phyloP scores from a whole-genome alignment of 2,113 vertebrate genomes.

The Nymphicus hollandicus region DNA sequence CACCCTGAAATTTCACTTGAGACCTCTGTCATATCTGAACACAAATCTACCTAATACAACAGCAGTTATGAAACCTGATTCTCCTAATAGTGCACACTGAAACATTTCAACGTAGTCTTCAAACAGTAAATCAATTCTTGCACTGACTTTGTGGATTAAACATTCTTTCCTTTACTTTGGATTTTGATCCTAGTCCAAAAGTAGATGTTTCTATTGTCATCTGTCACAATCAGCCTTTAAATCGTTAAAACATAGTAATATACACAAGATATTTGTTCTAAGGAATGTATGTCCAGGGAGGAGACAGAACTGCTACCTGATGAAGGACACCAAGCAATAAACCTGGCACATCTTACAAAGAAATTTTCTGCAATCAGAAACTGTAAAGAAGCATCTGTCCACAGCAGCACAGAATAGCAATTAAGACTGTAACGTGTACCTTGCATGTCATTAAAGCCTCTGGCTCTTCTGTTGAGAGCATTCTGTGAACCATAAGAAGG shows the following conservation, averaged over 20 bases:
- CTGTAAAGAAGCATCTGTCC: neutral
- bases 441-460: neutral
- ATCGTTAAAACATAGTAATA: neutral
- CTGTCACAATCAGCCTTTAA: neutral
- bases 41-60: neutral
- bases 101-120: neutral
- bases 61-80: neutral
- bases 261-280: neutral
- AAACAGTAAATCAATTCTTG: neutral
- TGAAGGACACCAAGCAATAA: neutral
- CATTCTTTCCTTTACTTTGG: neutral
- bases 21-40: neutral
- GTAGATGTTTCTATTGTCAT: neutral
- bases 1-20: neutral
- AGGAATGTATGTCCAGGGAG: neutral
- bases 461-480: neutral
- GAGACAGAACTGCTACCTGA: neutral
- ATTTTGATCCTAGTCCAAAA: neutral
- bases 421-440: neutral
- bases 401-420: neutral
- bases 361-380: neutral
- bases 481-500: neutral
- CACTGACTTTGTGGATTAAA: neutral
- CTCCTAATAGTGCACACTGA: neutral
- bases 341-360: neutral